Evolutionary conservation across 1,140 invertebrate species (phyloP), one percentile per base, ranked within the genome.

Genomic region (Lepidurus arcticus): DNA sequence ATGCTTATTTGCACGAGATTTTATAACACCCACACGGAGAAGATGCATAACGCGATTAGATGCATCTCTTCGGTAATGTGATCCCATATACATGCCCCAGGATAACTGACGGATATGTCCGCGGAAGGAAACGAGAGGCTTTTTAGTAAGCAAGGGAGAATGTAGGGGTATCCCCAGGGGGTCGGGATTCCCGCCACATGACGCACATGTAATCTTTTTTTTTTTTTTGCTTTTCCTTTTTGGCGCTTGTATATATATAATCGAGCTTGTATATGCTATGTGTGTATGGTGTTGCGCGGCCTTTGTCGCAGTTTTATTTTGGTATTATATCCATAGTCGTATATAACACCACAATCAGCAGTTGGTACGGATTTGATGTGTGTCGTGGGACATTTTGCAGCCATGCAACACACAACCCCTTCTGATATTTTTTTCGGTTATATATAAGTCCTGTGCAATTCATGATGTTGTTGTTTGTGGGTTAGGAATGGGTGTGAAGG

Each of bases 341-440:
- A 65, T 65, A 65, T 65, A 65, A 65, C 53, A 65, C 53, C 53
- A 65, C 13, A 65, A 21, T 65, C 53, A 65, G 53, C 53, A 65
- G 53, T 65, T 65, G 53, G 53, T 65, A 65, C n/a, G 53, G 53
- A 65, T 65, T 65, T 65, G 53, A 65, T 65, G 53, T 65, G 53
- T 21, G 53, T 65, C 53, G 53, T 65, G 53, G 53, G 53, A 65
- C 53, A 65, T 65, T 65, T 65, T 65, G 53, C 53, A 65, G 53
- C 53, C 53, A 65, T 21, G 53, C 53, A 65, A 65, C 53, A n/a
- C 21, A 65, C 53, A 11, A 9, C 53, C 53, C 53, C 53, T 65
- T n/a, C 53, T 16, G 53, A 16, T 65, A n/a, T n/a, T 65, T 65
- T 65, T 65, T 21, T 47, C 4, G 10, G 45, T 65, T 65, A 1